phyloP scores from a whole-genome alignment of 2,113 vertebrate genomes.

The Cavia aperea region DNA sequence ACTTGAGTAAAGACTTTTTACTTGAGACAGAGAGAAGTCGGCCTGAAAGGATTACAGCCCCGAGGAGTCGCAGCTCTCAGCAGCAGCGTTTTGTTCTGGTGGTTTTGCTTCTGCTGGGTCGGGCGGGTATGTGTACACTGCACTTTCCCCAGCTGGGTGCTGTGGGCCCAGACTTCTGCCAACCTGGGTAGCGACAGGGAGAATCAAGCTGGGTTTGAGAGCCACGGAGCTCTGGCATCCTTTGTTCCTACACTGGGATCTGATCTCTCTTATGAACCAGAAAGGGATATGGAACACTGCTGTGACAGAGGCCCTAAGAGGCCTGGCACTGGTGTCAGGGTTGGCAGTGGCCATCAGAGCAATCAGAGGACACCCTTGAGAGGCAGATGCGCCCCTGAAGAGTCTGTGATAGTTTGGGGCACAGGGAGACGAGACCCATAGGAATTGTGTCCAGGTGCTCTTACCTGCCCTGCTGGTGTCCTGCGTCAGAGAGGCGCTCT shows the following conservation, averaged over 20 bases:
- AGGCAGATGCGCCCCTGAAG: background rate
- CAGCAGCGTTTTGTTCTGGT: background rate
- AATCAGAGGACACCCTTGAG: too few species aligned
- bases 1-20: conserved; percentile 21
- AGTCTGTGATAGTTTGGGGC: background rate
- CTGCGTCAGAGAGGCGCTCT: too few species aligned
- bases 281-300: background rate
- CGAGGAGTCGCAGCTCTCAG: background rate
- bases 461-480: too few species aligned
- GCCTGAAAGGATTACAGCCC: background rate
- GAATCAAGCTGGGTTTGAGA: background rate
- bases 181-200: background rate
- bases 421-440: background rate
- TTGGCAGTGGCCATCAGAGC: background rate
- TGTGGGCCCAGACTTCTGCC: background rate
- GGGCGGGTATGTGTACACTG: background rate
- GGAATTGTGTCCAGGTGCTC: background rate
- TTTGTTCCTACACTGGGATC: too few species aligned
- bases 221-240: background rate
- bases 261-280: background rate
- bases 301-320: background rate
- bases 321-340: background rate
- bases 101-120: background rate
- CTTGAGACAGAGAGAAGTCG: conserved; percentile 5
- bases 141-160: background rate